These are phyloP conservation scores for Urosaurus nigricauda DNA, from an alignment of 2,797 vertebrate genomes.

Conservation along the genomic window DNA sequence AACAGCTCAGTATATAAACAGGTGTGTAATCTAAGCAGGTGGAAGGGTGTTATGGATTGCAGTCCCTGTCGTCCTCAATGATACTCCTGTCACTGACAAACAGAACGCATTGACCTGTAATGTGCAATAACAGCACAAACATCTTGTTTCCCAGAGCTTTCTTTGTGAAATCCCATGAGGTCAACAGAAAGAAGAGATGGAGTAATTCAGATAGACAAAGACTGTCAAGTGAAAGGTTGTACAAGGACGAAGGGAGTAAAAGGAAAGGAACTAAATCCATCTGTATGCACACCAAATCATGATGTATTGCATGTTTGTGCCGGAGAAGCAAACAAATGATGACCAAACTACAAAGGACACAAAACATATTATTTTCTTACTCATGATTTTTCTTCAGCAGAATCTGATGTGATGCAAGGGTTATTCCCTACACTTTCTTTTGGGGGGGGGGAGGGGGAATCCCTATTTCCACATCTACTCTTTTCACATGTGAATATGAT, in stretches of 20 bases:
- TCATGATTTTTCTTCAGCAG: not conserved
- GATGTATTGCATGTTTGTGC: not conserved
- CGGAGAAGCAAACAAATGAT: conserved; percentile 6
- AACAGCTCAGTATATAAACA: too few relatives aligned
- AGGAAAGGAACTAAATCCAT: not conserved
- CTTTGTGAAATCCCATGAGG: not conserved
- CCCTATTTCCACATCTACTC: too few relatives aligned
- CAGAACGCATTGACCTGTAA: not conserved
- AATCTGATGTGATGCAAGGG: too few relatives aligned
- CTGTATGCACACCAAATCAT: not conserved
- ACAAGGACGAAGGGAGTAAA: not conserved
- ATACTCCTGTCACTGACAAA: not conserved
- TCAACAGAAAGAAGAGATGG: not conserved
- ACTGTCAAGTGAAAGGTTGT: not conserved
- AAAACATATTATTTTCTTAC: not conserved
- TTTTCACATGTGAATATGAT: not conserved
- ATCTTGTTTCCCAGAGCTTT: not conserved
- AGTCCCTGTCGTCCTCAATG: not conserved
- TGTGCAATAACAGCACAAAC: not conserved
- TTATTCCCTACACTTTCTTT: too few relatives aligned
- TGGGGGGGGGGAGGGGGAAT: too few relatives aligned
- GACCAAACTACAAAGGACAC: not conserved
- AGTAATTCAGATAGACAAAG: not conserved
- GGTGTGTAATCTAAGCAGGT: not conserved
- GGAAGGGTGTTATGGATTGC: not conserved